Percentiles rank a stretch among this genome's conserved stretches.
Conservation (phyloP, 64 coral and sea anemone genomes). For the Stylophora pistillata region DNA sequence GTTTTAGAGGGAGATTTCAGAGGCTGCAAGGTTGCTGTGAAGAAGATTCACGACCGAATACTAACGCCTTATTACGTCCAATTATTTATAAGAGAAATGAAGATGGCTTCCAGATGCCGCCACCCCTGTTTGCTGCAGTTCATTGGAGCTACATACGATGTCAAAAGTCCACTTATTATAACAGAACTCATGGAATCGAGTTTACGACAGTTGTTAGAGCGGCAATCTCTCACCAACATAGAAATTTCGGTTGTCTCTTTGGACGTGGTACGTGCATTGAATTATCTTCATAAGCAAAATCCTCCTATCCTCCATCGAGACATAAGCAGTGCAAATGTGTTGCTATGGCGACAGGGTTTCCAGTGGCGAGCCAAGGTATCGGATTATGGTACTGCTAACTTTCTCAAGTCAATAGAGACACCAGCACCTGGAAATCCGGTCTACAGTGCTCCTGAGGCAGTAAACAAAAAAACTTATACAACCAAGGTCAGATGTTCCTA, state of each 20-base stretch:
- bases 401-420: no score
- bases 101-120: background rate
- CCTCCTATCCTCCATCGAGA: constrained; percentile 39
- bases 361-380: constrained; percentile 37
- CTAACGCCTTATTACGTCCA: background rate
- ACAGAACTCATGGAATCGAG: constrained; percentile 65
- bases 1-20: constrained; percentile 39
- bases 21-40: constrained; percentile 52
- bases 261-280: constrained; percentile 28
- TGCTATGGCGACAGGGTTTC: constrained; percentile 30
- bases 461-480: no score
- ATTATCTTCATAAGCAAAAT: constrained; percentile 22
- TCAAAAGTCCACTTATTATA: no score
- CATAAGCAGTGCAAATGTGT: constrained; percentile 52
- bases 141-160: constrained; percentile 35
- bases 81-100: background rate
- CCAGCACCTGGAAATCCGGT: background rate
- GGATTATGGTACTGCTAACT: constrained; percentile 46
- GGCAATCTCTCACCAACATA: background rate
- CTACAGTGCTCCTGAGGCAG: constrained; percentile 32
- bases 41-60: constrained; percentile 13
- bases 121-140: background rate
- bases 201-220: constrained; percentile 6
- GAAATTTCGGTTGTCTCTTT: constrained; percentile 8
- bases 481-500: no score